phyloP scores from a whole-genome alignment of 1,140 invertebrate genomes.

The Sitophilus oryzae region DNA sequence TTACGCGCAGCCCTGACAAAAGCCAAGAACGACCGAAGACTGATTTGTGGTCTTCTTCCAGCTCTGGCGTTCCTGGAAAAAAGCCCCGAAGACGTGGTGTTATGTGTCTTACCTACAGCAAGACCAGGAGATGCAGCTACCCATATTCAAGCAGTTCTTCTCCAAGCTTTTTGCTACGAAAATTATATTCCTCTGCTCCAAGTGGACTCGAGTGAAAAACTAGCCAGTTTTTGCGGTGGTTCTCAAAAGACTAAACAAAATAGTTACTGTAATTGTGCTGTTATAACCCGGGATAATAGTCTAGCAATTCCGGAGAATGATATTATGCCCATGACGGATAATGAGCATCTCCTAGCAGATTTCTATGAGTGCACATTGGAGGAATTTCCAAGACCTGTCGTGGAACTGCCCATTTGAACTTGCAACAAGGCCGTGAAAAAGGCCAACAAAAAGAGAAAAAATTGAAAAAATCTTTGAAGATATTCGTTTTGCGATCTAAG shows the following conservation, averaged over 20 bases:
- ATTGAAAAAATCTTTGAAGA: too few relatives aligned
- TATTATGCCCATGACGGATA: slow-evolving; percentile 33
- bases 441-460: too few relatives aligned
- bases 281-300: slow-evolving; percentile 33
- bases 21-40: slow-evolving; percentile 52
- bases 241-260: slow-evolving; percentile 19
- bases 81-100: slow-evolving; percentile 53
- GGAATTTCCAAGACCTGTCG: slow-evolving; percentile 39
- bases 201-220: slow-evolving; percentile 41
- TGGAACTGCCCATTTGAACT: slow-evolving; percentile 39
- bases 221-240: slow-evolving; percentile 35
- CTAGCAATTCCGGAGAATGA: slow-evolving; percentile 27
- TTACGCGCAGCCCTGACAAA: slow-evolving; percentile 52
- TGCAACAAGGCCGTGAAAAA: too few relatives aligned
- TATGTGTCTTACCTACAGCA: slow-evolving; percentile 57
- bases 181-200: slow-evolving; percentile 58
- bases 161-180: slow-evolving; percentile 65
- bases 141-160: slow-evolving; percentile 61
- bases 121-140: slow-evolving; percentile 56
- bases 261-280: slow-evolving; percentile 33
- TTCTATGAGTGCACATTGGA: slow-evolving; percentile 43
- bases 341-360: slow-evolving; percentile 37
- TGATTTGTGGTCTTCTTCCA: slow-evolving; percentile 56
- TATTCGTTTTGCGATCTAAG: too few relatives aligned
- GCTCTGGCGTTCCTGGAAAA: slow-evolving; percentile 56